Evolutionary conservation across 1,140 invertebrate species (phyloP).

Genomic region (Triops cancriformis): DNA sequence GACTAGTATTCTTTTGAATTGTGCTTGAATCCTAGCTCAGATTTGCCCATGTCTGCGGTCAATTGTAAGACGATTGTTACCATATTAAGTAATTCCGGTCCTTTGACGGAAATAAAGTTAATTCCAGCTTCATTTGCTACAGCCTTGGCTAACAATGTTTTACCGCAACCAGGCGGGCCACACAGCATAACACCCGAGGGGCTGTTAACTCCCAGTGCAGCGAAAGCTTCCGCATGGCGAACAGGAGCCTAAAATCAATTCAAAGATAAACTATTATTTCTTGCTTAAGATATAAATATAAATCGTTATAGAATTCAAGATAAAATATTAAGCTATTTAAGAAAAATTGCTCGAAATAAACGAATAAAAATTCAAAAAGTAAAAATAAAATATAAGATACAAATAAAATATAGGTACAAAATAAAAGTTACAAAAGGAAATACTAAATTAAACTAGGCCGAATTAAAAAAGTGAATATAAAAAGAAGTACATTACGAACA

Average conservation of each 20-base stretch:
- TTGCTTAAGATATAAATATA: neutral
- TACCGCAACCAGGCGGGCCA: slow-evolving; percentile 90
- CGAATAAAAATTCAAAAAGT: no score
- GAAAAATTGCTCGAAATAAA: no score
- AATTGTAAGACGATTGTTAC: slow-evolving; percentile 40
- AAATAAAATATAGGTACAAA: no score
- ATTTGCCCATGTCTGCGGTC: neutral
- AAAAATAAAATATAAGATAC: no score
- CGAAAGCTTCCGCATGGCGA: slow-evolving; percentile 68
- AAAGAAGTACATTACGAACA: no score
- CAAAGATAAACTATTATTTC: slow-evolving; percentile 17
- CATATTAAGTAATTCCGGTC: slow-evolving; percentile 93
- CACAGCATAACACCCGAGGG: slow-evolving; percentile 83
- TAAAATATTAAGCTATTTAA: no score
- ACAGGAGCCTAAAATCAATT: slow-evolving; percentile 65
- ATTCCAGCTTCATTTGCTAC: slow-evolving; percentile 93
- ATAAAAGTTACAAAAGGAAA: no score
- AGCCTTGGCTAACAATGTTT: slow-evolving; percentile 86
- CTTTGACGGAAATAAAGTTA: slow-evolving; percentile 95
- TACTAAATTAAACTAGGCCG: no score
- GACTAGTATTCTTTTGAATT: neutral
- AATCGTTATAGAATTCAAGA: no score
- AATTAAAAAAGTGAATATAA: no score
- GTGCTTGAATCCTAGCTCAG: neutral
- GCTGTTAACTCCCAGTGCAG: slow-evolving; percentile 61